These are phyloP conservation scores for Agrotis exclamationis DNA, from an alignment of 2,888 invertebrate genomes.

Conservation along the genomic window DNA sequence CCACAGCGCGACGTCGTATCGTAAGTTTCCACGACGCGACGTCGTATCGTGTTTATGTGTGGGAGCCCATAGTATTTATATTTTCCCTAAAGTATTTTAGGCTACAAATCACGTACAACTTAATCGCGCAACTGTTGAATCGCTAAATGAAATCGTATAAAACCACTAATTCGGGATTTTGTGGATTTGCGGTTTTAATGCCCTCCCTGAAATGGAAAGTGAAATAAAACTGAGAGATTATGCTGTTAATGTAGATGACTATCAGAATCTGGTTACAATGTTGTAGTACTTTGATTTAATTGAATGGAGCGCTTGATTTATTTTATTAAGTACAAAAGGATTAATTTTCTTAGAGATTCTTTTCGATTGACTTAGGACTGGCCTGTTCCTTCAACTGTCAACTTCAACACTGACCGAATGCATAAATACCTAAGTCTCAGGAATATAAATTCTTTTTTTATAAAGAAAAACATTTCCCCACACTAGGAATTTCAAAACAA, in stretches of 20 bases:
- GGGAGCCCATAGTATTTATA: slow-evolving; percentile 4
- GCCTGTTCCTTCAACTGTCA: not conserved
- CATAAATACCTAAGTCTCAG: no score
- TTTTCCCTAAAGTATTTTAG: not conserved
- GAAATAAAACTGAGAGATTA: slow-evolving; percentile 46
- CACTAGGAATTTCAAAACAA: no score
- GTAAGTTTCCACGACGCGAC: no score
- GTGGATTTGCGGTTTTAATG: slow-evolving; percentile 47
- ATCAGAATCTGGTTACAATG: slow-evolving; percentile 13
- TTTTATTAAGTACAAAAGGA: no score
- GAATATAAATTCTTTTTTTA: no score
- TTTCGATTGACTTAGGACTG: not conserved
- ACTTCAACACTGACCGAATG: no score
- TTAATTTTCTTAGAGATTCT: not conserved
- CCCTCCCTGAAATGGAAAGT: slow-evolving; percentile 32
- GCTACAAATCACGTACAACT: slow-evolving; percentile 3
- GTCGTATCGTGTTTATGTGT: no score
- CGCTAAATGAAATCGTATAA: slow-evolving; percentile 61
- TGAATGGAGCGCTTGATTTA: not conserved
- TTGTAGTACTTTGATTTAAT: slow-evolving; percentile 10
- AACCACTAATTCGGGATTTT: slow-evolving; percentile 47
- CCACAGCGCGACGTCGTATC: no score
- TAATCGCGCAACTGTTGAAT: slow-evolving; percentile 66
- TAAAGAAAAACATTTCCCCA: no score
- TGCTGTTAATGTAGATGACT: slow-evolving; percentile 26